Evolutionary conservation across 2,797 vertebrate species (phyloP), one percentile per base, ranked within the genome.

Genomic region (Hyperoplus lanceolatus): DNA sequence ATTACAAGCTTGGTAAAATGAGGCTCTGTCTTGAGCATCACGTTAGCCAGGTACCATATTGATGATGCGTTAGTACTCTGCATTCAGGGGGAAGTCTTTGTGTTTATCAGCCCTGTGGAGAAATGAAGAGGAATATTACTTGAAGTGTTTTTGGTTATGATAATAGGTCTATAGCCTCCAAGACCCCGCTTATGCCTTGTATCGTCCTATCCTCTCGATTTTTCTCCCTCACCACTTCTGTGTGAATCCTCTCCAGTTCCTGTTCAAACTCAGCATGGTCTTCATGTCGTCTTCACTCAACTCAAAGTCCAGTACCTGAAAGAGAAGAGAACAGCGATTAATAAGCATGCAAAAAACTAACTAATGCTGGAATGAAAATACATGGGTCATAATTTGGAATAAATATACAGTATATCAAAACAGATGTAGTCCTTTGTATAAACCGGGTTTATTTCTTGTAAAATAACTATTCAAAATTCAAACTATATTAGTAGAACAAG

Each of bases 231-330:
- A 97, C 96, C 68, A 90, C 1, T 5, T 0, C 18, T 95, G 60
- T 0, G 61, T 3, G 71, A 94, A 95, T 15, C 85, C 91, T 73
- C 96, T 96, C 90, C 94, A 94, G 58, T 96, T 95, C 41, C 83
- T 95, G 85, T 97, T 92, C 38, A 97, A 93, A 82, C 75, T 80
- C 56, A 95, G 76, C 45, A 97, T 84, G 43, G 85, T 84, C 8
- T 94, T 91, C 96, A 97, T 96, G 21, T 97, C 96, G 5, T 95
- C 89, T 48, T 95, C 82, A 29, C 90, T 95, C 65, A 97, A 81
- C 51, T 96, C 90, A 76, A 97, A 98, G 87, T 97, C 96, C 90
- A 97, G 97, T 46, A 97, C 86, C 97, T 98, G 86, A 49, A 61
- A 73, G 7, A 81, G 3, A 29, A 29, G 76, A 1, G 51, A 14